Evolutionary conservation across 1,140 invertebrate species (phyloP), one percentile per base, ranked within the genome.

Genomic region (Drosophila nikananu): DNA sequence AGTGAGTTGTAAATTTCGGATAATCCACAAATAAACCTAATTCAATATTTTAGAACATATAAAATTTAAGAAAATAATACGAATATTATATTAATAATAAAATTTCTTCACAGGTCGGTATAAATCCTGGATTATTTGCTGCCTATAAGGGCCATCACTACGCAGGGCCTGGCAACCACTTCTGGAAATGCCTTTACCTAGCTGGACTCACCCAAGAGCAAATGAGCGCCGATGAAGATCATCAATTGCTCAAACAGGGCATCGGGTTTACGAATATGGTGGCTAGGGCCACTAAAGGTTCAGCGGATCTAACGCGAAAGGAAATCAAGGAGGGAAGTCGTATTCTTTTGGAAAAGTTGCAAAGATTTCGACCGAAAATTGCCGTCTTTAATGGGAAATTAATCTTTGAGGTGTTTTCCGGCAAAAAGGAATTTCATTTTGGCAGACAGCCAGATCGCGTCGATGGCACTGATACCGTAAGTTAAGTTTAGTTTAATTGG

Each of bases 211-310:
- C 98, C 17, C 96, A 97, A 42, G 98, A 99, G 92, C 98, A 98
- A 90, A 96, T 99, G 95, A 98, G 97, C 83, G 98, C 98, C 3
- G 97, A 99, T 91, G 98, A 99, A 94, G 98, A 99, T 94, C 97
- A 96, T 92, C 98, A 98, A 94, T 94, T 99, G 39, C 93, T 98
- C 37, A 97, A 98, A 92, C 97, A 97, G 93, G 98, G 98, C 46
- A 99, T 99, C 86, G 98, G 98, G 4, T 99, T 99, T 94, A 99
- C 98, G 73, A 99, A 99, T 94, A 99, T 99, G 96, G 98, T 99
- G 71, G 95, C 97, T 78, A 95, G 98, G 57, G 97, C 98, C 44
- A 99, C 98, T 2, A 98, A 98, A 94, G 98, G 98, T 65, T 99
- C 98, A 92, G 97, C 98, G 15, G 98, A 99, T 95, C 94, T 99